Evolutionary conservation across 2,797 vertebrate species (phyloP), one percentile per base, ranked within the genome.

Genomic region (Luscinia megarhynchos): DNA sequence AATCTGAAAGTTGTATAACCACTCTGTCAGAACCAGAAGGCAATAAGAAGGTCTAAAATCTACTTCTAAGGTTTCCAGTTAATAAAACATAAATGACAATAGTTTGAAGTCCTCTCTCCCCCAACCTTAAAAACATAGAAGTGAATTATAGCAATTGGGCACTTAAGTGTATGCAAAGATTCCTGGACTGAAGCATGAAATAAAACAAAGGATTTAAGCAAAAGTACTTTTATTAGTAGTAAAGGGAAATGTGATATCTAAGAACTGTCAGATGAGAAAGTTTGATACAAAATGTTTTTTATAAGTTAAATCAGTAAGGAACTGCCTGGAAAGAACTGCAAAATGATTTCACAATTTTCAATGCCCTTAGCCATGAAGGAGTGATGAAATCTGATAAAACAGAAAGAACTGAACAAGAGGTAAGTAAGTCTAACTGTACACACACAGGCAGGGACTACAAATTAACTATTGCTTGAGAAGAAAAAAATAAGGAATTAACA

Each of bases 171-270:
- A 36, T 78, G 46, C 32, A 72, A 80, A 62, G 51, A 48, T 86
- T 90, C 62, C 76, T 91, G 66, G 54, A 72, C 51, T 61, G 62
- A 95, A 45, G 68, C 87, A 96, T 89, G 54, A 96, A 95, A 93
- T 93, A 94, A 91, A 96, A 91, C 96, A 83, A 88, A 91, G 13
- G 6, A 80, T 86, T 96, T 96, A 96, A 93, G 55, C 77, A 96
- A 96, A 96, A 95, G 89, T 94, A 91, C 62, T 91, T 96, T 96
- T 96, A 96, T 96, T 96, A 94, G 76, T 96, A 95, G 58, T 95
- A 96, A 96, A 95, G 83, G 85, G 62, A 96, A 93, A 91, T 81
- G 51, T 72, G 76, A 73, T 94, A 84, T 72, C 93, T 96, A 93
- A 95, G 94, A 95, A 94, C 58, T 83, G 87, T 91, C 73, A 94